Conservation (phyloP, 2,797 vertebrate species). For the Neostethus bicornis region DNA sequence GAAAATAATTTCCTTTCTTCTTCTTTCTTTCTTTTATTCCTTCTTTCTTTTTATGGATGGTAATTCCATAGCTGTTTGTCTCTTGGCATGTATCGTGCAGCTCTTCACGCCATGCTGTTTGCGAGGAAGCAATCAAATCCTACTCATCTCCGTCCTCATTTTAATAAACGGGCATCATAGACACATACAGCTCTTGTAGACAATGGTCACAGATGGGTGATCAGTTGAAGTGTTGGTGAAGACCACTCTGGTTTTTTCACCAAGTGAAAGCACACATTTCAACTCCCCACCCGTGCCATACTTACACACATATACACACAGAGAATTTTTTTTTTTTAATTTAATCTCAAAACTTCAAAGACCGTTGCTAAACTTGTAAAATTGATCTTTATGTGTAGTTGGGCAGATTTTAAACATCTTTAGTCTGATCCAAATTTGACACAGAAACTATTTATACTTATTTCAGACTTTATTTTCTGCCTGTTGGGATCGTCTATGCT, state of each 20-base stretch:
- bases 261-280: slow-evolving; percentile 49
- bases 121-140: slow-evolving; percentile 72
- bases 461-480: slow-evolving; percentile 14
- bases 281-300: slow-evolving; percentile 14
- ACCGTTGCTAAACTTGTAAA: slow-evolving; percentile 47
- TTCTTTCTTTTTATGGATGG: slow-evolving; percentile 1
- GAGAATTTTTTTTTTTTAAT: too few species aligned
- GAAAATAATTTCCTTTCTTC: slow-evolving; percentile 47
- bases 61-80: slow-evolving; percentile 43
- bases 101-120: slow-evolving; percentile 46
- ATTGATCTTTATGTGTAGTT: slow-evolving; percentile 19
- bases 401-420: slow-evolving; percentile 18
- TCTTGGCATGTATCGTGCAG: slow-evolving; percentile 35
- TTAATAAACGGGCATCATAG: slow-evolving; percentile 68
- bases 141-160: slow-evolving; percentile 74
- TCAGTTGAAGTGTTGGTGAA: slow-evolving; percentile 70
- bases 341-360: slow-evolving; percentile 68
- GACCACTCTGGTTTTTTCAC: slow-evolving; percentile 62
- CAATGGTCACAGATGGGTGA: slow-evolving; percentile 77
- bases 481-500: slow-evolving; percentile 11
- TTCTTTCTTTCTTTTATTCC: neutral
- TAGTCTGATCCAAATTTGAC: slow-evolving; percentile 26
- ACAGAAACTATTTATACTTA: slow-evolving; percentile 30
- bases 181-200: slow-evolving; percentile 64
- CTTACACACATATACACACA: too few species aligned